Evolutionary conservation across 1,140 invertebrate genomes (phyloP).

Genomic region (Procambarus virginalis): DNA sequence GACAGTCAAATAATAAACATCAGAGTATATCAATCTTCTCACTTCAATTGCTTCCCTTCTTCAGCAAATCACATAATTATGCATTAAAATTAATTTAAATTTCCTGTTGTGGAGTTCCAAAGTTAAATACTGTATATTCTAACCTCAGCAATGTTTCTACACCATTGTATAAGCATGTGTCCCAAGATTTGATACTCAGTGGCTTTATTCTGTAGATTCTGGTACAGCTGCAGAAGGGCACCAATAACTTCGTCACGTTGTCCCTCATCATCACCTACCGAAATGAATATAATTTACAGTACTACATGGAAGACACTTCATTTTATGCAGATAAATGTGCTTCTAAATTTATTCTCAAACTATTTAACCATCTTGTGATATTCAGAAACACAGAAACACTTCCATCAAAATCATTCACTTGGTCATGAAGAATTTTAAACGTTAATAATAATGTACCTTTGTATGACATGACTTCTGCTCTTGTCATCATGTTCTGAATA

Average conservation of each 20-base stretch:
- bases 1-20: too few relatives aligned
- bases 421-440: too few relatives aligned
- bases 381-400: not conserved
- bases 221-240: constrained; percentile 80
- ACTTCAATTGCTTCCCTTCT: too few relatives aligned
- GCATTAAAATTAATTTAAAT: too few relatives aligned
- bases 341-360: not conserved
- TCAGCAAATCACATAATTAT: too few relatives aligned
- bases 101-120: not conserved
- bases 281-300: not conserved
- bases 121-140: not conserved
- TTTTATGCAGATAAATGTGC: not conserved
- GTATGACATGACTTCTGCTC: constrained; percentile 76
- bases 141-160: constrained; percentile 82
- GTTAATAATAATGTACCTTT: constrained; percentile 3
- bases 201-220: constrained; percentile 81
- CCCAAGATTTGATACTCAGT: constrained; percentile 84
- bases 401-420: too few relatives aligned
- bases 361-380: not conserved
- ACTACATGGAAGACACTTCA: too few relatives aligned
- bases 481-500: constrained; percentile 82
- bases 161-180: constrained; percentile 83
- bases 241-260: constrained; percentile 78
- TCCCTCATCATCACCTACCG: constrained; percentile 74
- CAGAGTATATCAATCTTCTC: too few relatives aligned